Percentiles rank a stretch among this genome's conserved stretches.
Evolutionary conservation across 2,113 vertebrate species (phyloP).

Genomic region (Rousettus leschenaultii): DNA sequence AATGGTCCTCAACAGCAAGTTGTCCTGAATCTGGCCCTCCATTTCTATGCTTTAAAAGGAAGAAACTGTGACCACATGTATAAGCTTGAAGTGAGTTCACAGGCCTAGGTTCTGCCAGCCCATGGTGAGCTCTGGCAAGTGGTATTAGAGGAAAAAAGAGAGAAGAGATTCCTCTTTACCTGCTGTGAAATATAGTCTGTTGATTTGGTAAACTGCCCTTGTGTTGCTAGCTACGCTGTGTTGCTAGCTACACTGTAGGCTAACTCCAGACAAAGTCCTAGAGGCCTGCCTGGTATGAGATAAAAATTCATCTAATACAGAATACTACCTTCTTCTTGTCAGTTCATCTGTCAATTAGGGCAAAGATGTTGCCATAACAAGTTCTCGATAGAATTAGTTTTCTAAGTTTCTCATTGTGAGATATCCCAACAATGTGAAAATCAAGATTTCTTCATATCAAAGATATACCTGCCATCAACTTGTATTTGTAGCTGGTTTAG

Average conservation of each 20-base stretch:
- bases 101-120: background rate
- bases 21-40: no score
- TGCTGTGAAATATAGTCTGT: background rate
- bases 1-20: background rate
- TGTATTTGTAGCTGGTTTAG: background rate
- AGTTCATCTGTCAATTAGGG: background rate
- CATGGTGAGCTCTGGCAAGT: no score
- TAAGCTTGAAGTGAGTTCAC: background rate
- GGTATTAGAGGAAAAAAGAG: background rate
- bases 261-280: background rate
- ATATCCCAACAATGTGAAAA: background rate
- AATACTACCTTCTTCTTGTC: background rate
- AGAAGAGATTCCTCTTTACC: background rate
- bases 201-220: background rate
- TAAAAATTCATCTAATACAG: background rate
- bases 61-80: background rate
- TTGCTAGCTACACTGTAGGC: background rate
- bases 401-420: background rate
- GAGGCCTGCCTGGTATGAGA: background rate
- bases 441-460: background rate
- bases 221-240: background rate
- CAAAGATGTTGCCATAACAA: background rate
- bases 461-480: background rate
- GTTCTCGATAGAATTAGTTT: background rate
- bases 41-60: background rate